Percentiles rank a stretch among this genome's conserved stretches.
phyloP scores from a whole-genome alignment of 2,888 invertebrate genomes.

The Agonopterix arenella region DNA sequence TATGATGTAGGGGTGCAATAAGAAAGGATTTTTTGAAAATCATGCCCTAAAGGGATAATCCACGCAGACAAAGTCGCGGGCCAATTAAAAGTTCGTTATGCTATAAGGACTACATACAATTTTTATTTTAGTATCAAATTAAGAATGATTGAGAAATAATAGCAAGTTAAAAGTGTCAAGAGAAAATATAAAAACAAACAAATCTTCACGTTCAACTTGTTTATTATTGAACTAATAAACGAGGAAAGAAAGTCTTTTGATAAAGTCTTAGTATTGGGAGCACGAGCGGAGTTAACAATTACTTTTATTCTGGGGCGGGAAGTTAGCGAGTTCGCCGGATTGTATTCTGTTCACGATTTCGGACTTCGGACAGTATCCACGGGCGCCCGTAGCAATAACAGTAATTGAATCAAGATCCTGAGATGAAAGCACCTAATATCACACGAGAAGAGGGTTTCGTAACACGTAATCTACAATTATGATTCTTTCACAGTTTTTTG shows the following conservation, averaged over 20 bases:
- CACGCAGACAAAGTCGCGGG: too few species aligned
- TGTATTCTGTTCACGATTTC: constrained; percentile 19
- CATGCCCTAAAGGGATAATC: too few species aligned
- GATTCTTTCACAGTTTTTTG: background rate
- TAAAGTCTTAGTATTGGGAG: constrained; percentile 16
- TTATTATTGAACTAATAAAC: constrained; percentile 13
- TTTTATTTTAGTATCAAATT: too few species aligned
- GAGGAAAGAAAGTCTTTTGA: constrained; percentile 9
- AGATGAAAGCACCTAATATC: constrained; percentile 1
- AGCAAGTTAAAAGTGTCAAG: too few species aligned
- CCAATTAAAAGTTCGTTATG: too few species aligned
- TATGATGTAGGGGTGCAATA: too few species aligned
- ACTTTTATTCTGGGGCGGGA: constrained; percentile 18
- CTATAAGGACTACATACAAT: too few species aligned
- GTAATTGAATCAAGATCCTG: constrained; percentile 25
- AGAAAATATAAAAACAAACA: too few species aligned
- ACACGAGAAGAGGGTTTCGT: background rate
- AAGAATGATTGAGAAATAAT: too few species aligned
- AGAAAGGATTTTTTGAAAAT: too few species aligned
- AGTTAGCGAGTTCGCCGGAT: constrained; percentile 20
- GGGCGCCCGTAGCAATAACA: constrained; percentile 14
- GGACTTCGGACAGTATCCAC: constrained; percentile 4
- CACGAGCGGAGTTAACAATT: constrained; percentile 24
- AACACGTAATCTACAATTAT: constrained; percentile 1
- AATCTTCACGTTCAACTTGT: constrained; percentile 2